Evolutionary conservation across 2,888 invertebrate species (phyloP).

Genomic region (Ecliptopera silaceata): DNA sequence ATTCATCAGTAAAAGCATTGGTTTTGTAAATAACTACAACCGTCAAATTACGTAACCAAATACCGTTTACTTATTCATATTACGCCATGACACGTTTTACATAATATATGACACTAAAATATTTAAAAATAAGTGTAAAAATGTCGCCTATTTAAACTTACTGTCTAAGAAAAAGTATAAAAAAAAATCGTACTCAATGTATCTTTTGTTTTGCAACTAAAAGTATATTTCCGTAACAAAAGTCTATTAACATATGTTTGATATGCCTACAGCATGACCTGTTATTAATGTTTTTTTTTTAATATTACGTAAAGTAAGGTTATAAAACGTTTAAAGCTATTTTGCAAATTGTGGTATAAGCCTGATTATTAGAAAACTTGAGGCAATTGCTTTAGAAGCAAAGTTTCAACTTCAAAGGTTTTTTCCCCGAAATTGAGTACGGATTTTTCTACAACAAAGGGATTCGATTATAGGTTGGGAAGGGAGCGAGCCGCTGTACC

Average conservation of each 20-base stretch:
- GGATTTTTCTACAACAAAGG: slow-evolving; percentile 54
- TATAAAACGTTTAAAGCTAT: neutral
- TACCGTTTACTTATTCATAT: no score
- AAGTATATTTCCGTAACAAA: no score
- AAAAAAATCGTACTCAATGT: no score
- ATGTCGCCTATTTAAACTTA: no score
- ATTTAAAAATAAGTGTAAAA: no score
- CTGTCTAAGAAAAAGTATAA: no score
- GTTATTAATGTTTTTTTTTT: no score
- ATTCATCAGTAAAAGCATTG: slow-evolving; percentile 30
- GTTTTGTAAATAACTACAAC: neutral
- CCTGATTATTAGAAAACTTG: slow-evolving; percentile 40
- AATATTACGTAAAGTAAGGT: neutral
- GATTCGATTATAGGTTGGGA: slow-evolving; percentile 53
- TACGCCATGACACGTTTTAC: no score
- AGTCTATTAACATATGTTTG: no score
- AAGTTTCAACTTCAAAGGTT: slow-evolving; percentile 52
- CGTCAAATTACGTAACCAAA: neutral
- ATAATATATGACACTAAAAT: no score
- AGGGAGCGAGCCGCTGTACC: slow-evolving; percentile 39
- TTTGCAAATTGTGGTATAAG: slow-evolving; percentile 18
- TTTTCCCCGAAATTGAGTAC: slow-evolving; percentile 46
- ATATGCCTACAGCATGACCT: no score
- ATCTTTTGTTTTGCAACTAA: no score
- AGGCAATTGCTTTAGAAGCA: slow-evolving; percentile 40